Percentiles rank a stretch among this genome's conserved stretches.
Conservation (phyloP, 2,888 invertebrate genomes). For the Coleophora flavipennella region DNA sequence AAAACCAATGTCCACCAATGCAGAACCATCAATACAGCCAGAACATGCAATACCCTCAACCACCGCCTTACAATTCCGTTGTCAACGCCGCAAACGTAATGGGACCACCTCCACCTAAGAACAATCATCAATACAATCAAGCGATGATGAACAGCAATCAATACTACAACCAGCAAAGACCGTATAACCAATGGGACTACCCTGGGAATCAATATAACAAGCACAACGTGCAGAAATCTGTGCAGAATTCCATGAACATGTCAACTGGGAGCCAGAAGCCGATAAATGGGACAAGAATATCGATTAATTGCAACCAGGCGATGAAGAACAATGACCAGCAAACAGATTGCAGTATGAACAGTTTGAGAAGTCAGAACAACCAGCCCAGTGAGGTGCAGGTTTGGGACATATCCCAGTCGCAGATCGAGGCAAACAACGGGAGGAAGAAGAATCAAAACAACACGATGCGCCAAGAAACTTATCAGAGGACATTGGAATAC, state of each 20-base stretch:
- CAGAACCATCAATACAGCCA: conserved; percentile 47
- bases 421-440: conserved; percentile 61
- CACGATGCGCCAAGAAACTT: conserved; percentile 86
- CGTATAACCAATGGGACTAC: conserved; percentile 62
- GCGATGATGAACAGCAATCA: conserved; percentile 65
- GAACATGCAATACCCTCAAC: conserved; percentile 54
- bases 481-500: conserved; percentile 91
- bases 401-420: conserved; percentile 78
- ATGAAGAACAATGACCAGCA: conserved; percentile 47
- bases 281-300: conserved; percentile 31
- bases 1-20: conserved; percentile 34
- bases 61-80: conserved; percentile 53
- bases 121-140: conserved; percentile 63
- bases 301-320: conserved; percentile 41
- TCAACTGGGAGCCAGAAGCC: conserved; percentile 61
- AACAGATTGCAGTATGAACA: conserved; percentile 68
- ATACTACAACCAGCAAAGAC: conserved; percentile 58
- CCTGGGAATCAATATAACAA: conserved; percentile 58
- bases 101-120: conserved; percentile 64
- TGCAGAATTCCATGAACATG: conserved; percentile 58
- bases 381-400: conserved; percentile 76
- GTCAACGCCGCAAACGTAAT: conserved; percentile 58
- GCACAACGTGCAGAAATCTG: conserved; percentile 55
- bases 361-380: conserved; percentile 63
- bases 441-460: conserved; percentile 46